A percentile compares a stretch with the other conserved stretches of the same genome.
Conservation (phyloP, 2,797 vertebrate species). For the Simalia tracyae region DNA sequence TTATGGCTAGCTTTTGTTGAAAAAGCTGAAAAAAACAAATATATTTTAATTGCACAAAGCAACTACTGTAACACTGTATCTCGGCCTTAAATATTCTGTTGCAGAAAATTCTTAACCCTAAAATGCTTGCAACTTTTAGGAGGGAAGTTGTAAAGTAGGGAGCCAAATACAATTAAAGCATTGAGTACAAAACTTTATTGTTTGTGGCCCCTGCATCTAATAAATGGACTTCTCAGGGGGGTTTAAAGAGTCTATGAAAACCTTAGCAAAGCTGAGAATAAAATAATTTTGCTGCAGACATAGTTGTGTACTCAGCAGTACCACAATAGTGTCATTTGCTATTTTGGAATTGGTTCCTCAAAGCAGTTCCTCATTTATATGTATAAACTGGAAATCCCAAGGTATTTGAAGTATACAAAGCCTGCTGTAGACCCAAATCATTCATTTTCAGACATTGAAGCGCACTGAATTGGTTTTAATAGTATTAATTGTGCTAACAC, state of each 20-base stretch:
- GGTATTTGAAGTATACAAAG: neutral
- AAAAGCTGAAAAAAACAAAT: neutral
- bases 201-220: neutral
- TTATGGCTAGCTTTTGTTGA: neutral
- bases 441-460: neutral
- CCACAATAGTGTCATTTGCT: neutral
- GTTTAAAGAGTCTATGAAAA: neutral
- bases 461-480: neutral
- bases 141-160: neutral
- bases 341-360: neutral
- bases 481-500: neutral
- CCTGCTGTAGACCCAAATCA: neutral
- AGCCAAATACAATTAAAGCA: neutral
- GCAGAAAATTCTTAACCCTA: neutral
- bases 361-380: neutral
- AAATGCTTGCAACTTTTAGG: neutral
- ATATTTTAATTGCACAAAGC: neutral
- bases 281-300: neutral
- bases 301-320: neutral
- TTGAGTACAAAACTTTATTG: neutral
- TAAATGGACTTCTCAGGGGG: neutral
- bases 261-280: neutral
- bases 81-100: neutral
- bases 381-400: neutral
- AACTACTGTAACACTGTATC: neutral